Conservation (phyloP, 2,888 invertebrate genomes). For the Sarcophaga rosellei region DNA sequence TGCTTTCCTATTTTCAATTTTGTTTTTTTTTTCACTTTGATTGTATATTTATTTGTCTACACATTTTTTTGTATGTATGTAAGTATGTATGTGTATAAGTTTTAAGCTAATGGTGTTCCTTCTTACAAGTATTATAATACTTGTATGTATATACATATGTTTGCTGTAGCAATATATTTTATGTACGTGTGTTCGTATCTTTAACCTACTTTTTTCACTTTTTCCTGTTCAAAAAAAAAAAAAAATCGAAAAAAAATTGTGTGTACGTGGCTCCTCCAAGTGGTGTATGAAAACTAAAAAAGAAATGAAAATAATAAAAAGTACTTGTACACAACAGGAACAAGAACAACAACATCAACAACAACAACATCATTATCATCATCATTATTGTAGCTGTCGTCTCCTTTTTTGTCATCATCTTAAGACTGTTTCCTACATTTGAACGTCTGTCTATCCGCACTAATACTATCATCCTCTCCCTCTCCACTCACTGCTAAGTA, state of each 20-base stretch:
- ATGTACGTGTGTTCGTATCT: slow-evolving; percentile 29
- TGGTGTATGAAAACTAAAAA: slow-evolving; percentile 10
- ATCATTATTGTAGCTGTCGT: slow-evolving; percentile 50
- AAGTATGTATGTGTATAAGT: not conserved
- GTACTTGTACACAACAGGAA: slow-evolving; percentile 50
- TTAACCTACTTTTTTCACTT: slow-evolving; percentile 56
- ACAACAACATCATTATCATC: slow-evolving; percentile 31
- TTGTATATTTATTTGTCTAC: slow-evolving; percentile 3
- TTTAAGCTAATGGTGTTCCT: slow-evolving; percentile 25
- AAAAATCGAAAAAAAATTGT: not conserved
- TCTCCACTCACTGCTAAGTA: not conserved
- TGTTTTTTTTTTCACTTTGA: slow-evolving; percentile 20
- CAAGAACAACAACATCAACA: not conserved
- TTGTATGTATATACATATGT: not conserved
- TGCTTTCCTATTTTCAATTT: slow-evolving; percentile 3
- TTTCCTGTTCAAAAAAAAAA: slow-evolving; percentile 29
- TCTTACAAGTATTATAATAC: not conserved
- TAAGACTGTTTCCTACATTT: slow-evolving; percentile 24
- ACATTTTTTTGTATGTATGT: not conserved
- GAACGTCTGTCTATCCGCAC: not conserved
- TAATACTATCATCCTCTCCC: not conserved
- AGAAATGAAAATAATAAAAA: slow-evolving; percentile 33
- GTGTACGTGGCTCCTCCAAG: slow-evolving; percentile 25
- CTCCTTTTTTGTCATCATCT: slow-evolving; percentile 42
- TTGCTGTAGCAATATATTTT: not conserved